Evolutionary conservation across 2,888 invertebrate genomes (phyloP).

Genomic region (Macrosiphum euphorbiae): DNA sequence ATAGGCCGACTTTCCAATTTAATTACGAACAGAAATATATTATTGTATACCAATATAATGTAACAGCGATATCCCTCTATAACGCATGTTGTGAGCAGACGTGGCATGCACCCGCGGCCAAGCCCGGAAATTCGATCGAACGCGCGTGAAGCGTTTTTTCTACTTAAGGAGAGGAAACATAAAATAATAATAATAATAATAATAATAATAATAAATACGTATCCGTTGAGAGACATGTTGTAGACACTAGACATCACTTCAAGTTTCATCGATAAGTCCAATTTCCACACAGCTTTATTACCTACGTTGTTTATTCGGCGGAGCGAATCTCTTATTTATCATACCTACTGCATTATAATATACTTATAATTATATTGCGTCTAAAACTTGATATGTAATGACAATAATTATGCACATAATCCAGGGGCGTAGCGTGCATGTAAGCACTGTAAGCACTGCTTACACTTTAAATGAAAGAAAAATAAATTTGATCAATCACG

Average conservation of each 20-base stretch:
- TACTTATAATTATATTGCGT: neutral
- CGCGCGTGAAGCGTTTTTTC: neutral
- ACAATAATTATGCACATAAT: neutral
- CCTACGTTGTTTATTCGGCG: neutral
- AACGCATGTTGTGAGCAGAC: neutral
- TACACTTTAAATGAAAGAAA: too few species aligned
- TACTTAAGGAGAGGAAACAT: neutral
- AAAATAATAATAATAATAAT: neutral
- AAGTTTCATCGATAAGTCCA: neutral
- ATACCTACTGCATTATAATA: neutral
- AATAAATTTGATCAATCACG: too few species aligned
- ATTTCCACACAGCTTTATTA: neutral
- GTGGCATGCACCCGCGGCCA: neutral
- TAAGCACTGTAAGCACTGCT: too few species aligned
- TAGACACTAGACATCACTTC: neutral
- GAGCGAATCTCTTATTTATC: neutral
- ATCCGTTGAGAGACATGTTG: neutral
- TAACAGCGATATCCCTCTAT: neutral
- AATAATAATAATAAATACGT: neutral
- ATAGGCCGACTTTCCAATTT: neutral
- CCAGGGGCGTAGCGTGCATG: too few species aligned
- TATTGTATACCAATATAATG: neutral
- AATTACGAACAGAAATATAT: neutral
- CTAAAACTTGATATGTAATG: neutral
- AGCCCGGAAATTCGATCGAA: neutral